Evolutionary conservation across 2,888 invertebrate genomes (phyloP).

Genomic region (Epinotia ramella): DNA sequence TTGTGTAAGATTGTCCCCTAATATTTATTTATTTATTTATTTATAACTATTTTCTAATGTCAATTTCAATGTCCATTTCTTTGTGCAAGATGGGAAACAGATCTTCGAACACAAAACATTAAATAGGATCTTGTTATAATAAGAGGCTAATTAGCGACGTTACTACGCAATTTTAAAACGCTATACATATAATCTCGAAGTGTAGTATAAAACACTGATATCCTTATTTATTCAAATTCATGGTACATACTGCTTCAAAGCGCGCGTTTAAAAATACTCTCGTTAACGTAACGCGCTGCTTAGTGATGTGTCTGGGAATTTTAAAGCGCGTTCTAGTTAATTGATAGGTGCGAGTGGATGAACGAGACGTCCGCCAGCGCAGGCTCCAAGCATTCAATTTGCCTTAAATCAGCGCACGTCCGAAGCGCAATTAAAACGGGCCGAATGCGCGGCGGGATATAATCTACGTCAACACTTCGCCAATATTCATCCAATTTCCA

Average conservation of each 20-base stretch:
- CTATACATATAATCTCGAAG: background rate
- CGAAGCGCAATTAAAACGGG: slow-evolving; percentile 72
- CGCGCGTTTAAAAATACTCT: slow-evolving; percentile 43
- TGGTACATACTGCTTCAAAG: background rate
- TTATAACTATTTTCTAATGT: no score
- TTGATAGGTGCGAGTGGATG: slow-evolving; percentile 66
- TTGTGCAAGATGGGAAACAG: background rate
- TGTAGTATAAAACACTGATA: background rate
- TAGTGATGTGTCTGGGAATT: slow-evolving; percentile 55
- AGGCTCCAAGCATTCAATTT: slow-evolving; percentile 73
- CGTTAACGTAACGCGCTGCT: slow-evolving; percentile 59
- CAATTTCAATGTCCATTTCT: background rate
- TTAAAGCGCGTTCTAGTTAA: slow-evolving; percentile 65
- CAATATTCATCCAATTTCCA: slow-evolving; percentile 61
- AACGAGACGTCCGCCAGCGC: slow-evolving; percentile 66
- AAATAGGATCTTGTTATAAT: background rate
- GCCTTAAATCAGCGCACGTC: slow-evolving; percentile 71
- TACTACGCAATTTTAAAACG: background rate
- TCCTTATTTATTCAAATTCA: no score
- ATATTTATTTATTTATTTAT: no score
- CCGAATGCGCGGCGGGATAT: slow-evolving; percentile 66
- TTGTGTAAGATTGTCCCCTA: no score
- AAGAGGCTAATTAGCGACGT: background rate
- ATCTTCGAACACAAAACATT: background rate
- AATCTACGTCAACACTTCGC: slow-evolving; percentile 67